These are phyloP conservation scores for Anguilla anguilla DNA, from an alignment of 2,797 vertebrate genomes.

Conservation along the genomic window DNA sequence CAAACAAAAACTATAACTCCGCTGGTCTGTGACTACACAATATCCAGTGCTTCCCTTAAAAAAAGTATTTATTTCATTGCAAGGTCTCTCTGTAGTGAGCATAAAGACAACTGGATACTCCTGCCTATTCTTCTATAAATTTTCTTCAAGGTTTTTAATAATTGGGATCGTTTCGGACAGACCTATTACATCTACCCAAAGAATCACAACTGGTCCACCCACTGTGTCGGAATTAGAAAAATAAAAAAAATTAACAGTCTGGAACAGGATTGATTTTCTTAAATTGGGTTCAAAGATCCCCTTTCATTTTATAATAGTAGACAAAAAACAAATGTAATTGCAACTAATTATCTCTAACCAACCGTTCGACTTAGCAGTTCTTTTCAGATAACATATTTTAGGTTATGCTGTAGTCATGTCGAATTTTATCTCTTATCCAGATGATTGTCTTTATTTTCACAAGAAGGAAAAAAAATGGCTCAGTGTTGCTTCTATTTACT, in stretches of 20 bases:
- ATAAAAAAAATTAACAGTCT: not conserved
- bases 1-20: not conserved
- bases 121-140: not conserved
- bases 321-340: not conserved
- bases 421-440: not conserved
- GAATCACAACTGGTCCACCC: not conserved
- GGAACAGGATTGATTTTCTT: not conserved
- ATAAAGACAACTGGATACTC: not conserved
- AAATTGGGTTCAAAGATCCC: conserved; percentile 5
- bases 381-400: not conserved
- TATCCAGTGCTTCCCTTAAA: conserved; percentile 35
- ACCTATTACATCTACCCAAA: not conserved
- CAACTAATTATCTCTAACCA: conserved; percentile 6
- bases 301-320: not conserved
- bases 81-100: not conserved
- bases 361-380: not conserved
- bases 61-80: not conserved
- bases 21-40: conserved; percentile 40
- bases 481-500: not conserved
- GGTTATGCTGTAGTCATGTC: not conserved
- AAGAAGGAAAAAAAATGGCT: not conserved
- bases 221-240: conserved; percentile 5
- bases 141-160: not conserved
- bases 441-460: not conserved
- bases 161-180: not conserved